Evolutionary conservation across 2,888 invertebrate genomes (phyloP).

Genomic region (Bedellia somnulentella): DNA sequence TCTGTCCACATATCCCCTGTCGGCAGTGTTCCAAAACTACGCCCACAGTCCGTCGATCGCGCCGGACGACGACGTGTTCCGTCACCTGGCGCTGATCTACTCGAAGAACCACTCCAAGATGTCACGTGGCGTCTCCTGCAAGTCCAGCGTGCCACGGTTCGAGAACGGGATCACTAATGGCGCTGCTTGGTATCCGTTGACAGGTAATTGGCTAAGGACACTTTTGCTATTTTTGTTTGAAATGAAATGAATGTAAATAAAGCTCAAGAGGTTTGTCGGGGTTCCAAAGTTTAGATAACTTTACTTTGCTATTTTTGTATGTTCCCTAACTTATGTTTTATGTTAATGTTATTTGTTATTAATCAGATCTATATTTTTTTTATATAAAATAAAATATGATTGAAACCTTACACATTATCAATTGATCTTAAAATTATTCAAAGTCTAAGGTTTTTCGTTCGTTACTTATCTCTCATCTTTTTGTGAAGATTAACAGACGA

Average conservation of each 20-base stretch:
- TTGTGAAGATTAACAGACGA: no score
- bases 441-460: no score
- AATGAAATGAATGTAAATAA: not conserved
- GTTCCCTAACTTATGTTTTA: no score
- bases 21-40: constrained; percentile 84
- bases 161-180: constrained; percentile 93
- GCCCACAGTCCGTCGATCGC: constrained; percentile 79
- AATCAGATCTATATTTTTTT: no score
- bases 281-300: no score
- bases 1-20: constrained; percentile 59
- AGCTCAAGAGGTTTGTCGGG: not conserved
- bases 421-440: no score
- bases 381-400: no score
- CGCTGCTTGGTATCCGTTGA: constrained; percentile 90
- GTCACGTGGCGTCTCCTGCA: constrained; percentile 83
- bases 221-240: constrained; percentile 6
- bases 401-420: no score
- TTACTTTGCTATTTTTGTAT: no score
- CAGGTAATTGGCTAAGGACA: no score
- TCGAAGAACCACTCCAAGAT: constrained; percentile 87
- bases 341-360: no score
- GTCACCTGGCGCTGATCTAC: constrained; percentile 81
- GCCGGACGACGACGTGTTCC: constrained; percentile 92
- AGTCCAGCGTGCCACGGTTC: constrained; percentile 72
- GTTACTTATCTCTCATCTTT: no score